phyloP scores from a whole-genome alignment of 2,888 invertebrate genomes.

The Drosophila tripunctata region DNA sequence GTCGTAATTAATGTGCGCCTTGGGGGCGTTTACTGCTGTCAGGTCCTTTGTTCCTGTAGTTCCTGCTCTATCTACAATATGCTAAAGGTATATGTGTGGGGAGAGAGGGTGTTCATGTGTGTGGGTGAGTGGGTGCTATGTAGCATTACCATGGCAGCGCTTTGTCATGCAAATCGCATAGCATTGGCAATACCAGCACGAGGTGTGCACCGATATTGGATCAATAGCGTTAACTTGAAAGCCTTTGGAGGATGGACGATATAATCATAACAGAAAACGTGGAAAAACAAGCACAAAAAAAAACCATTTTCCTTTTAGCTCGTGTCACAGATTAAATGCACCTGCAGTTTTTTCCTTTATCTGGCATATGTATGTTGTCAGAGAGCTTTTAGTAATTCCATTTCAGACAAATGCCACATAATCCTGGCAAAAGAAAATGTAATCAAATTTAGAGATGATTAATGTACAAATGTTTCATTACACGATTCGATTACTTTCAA shows the following conservation, averaged over 20 bases:
- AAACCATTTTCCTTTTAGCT: background rate
- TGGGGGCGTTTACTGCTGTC: constrained; percentile 67
- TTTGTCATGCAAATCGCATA: constrained; percentile 39
- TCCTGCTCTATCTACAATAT: constrained; percentile 27
- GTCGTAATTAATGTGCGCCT: constrained; percentile 77
- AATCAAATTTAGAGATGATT: background rate
- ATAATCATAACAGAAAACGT: background rate
- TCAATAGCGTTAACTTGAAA: constrained; percentile 43
- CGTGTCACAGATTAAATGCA: background rate
- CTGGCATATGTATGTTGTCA: too few species aligned
- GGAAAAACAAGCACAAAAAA: background rate
- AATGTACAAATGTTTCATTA: too few species aligned
- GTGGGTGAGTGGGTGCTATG: constrained; percentile 9
- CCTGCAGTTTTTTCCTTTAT: background rate
- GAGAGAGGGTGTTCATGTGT: constrained; percentile 3
- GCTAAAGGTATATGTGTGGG: constrained; percentile 1
- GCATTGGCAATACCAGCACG: constrained; percentile 38
- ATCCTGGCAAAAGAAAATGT: background rate
- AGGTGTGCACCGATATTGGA: constrained; percentile 40
- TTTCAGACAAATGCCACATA: background rate
- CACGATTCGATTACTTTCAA: too few species aligned
- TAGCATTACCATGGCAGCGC: constrained; percentile 44
- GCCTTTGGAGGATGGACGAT: too few species aligned
- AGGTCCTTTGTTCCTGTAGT: constrained; percentile 46
- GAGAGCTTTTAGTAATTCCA: background rate